phyloP scores from a whole-genome alignment of 2,113 vertebrate genomes.

The Indicator indicator region DNA sequence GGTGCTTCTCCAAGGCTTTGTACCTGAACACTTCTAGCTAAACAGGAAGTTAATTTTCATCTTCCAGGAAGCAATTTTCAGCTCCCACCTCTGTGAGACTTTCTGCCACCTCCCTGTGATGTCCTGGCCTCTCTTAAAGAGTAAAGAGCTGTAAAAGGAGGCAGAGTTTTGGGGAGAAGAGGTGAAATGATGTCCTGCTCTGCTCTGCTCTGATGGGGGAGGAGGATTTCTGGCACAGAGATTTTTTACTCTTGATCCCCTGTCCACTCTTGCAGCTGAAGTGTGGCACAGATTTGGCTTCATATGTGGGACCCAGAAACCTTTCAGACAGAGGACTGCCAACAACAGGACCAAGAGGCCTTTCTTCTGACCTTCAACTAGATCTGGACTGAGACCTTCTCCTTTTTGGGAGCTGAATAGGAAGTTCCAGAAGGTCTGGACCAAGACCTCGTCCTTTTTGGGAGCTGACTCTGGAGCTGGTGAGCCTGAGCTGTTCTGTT shows the following conservation, averaged over 20 bases:
- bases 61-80: not conserved
- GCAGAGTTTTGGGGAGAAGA: not conserved
- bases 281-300: not conserved
- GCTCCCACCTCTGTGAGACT: not conserved
- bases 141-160: not conserved
- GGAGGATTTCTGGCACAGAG: not conserved
- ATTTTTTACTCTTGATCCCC: not conserved
- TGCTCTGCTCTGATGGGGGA: not conserved
- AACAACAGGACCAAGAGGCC: not conserved
- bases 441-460: not conserved
- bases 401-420: not conserved
- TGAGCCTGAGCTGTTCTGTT: not conserved
- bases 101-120: not conserved
- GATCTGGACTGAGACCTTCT: not conserved
- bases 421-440: not conserved
- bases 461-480: not conserved
- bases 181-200: fast-evolving
- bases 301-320: fast-evolving
- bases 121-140: not conserved
- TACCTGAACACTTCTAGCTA: fast-evolving
- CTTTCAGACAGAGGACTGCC: not conserved
- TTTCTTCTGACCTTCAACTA: not conserved
- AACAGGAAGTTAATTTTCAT: not conserved
- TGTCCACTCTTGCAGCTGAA: not conserved
- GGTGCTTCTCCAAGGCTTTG: not conserved